A percentile compares a stretch with the other conserved stretches of the same genome.
Conservation (phyloP, 2,113 vertebrate genomes). For the Carettochelys insculpta region DNA sequence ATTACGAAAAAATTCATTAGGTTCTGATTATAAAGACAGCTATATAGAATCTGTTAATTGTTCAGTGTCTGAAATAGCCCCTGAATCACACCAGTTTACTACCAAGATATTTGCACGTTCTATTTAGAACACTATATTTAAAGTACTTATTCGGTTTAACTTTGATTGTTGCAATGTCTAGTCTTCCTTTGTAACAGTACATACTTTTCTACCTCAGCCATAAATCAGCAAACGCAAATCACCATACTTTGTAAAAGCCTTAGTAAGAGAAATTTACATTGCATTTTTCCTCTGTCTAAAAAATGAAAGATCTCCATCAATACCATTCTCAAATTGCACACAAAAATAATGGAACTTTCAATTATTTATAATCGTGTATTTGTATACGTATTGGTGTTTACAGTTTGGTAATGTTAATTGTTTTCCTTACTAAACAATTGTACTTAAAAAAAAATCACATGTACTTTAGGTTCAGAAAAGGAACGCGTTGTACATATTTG, state of each 20-base stretch:
- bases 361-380: neutral
- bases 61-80: neutral
- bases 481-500: fast-evolving
- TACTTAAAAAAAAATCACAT: neutral
- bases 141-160: neutral
- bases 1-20: neutral
- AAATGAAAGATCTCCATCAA: neutral
- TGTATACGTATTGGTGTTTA: neutral
- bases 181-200: neutral
- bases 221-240: neutral
- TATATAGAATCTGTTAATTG: neutral
- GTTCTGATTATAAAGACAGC: neutral
- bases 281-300: neutral
- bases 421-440: neutral
- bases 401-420: neutral
- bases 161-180: neutral
- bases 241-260: neutral
- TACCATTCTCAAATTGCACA: neutral
- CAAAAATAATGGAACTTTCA: neutral
- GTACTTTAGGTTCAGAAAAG: neutral
- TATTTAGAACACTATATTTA: neutral
- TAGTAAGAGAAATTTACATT: neutral
- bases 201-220: neutral
- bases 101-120: neutral
- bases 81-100: neutral